Evolutionary conservation across 1,140 invertebrate genomes (phyloP), one percentile per base, ranked within the genome.

Genomic region (Leucophenga varia): DNA sequence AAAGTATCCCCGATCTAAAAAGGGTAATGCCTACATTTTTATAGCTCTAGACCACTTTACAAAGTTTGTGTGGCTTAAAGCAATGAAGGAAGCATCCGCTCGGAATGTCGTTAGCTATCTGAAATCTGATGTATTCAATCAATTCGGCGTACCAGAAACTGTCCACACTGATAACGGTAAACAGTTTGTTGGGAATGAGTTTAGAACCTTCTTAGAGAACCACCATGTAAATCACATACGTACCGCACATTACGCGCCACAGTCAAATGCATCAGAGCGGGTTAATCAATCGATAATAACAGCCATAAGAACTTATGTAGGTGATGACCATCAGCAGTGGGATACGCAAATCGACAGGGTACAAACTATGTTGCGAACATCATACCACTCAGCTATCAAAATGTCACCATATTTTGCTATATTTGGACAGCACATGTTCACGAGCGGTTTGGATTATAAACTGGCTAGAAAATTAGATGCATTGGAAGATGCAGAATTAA

Each of bases 391-490:
- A 41, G 14, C 16, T 16, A 41, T 25, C 6, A 21, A 21, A 40
- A 13, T n/a, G 3, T 40, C 38, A 0, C 46, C 46, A 19, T 47
- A 47, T 20, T 19, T 12, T 31, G 25, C 21, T 19, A 12, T 32
- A 10, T 47, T 40, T 41, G 46, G 25, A n/a, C 22, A 18, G 16
- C 38, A 47, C 18, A 47, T 47, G 44, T 39, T 47, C 13, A 47
- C 44, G 5, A 31, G 37, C 19, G 38, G 38, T 4, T 5, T 14
- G 4, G 13, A 32, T 14, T 39, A 39, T 18, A 39, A 39, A 14
- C 8, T 39, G 8, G 7, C 14, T 6, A 36, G 14, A 36, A 8
- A 14, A n/a, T 14, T 36, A 17, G 34, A n/a, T n/a, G n/a, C n/a
- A n/a, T n/a, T n/a, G n/a, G n/a, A n/a, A n/a, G n/a, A n/a, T n/a